Conservation (phyloP, 2,113 vertebrate genomes). For the Chrysemys picta region DNA sequence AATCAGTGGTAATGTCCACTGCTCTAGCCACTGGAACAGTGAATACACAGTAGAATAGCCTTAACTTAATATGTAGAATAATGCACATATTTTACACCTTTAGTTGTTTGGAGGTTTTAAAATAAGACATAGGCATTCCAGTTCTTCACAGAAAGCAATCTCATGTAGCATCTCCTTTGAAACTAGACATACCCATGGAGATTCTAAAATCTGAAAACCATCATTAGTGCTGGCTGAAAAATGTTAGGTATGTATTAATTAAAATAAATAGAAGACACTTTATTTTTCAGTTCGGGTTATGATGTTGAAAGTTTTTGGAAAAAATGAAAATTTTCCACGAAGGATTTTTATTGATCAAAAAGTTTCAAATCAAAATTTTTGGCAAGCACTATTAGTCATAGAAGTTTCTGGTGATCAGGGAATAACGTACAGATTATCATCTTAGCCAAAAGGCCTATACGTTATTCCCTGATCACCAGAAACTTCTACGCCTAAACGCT, state of each 20-base stretch:
- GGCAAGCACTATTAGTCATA: neutral
- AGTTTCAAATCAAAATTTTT: neutral
- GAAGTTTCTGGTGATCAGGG: too few relatives aligned
- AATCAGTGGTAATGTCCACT: neutral
- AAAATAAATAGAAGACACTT: neutral
- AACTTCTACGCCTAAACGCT: too few relatives aligned
- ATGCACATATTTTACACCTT: neutral
- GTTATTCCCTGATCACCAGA: too few relatives aligned
- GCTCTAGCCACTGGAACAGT: neutral
- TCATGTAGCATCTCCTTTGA: neutral
- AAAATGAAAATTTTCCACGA: neutral
- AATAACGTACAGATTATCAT: too few relatives aligned
- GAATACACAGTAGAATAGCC: neutral
- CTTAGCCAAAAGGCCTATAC: too few relatives aligned
- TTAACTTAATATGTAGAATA: neutral
- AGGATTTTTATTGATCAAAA: neutral
- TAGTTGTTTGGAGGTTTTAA: neutral
- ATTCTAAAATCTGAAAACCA: neutral
- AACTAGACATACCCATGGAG: neutral
- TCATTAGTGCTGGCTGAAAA: neutral
- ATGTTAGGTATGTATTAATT: neutral
- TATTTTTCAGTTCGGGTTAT: neutral
- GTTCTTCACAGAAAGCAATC: neutral
- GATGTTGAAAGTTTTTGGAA: neutral
- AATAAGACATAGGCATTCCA: neutral